Evolutionary conservation across 2,797 vertebrate genomes (phyloP).

Genomic region (Lates japonicus): DNA sequence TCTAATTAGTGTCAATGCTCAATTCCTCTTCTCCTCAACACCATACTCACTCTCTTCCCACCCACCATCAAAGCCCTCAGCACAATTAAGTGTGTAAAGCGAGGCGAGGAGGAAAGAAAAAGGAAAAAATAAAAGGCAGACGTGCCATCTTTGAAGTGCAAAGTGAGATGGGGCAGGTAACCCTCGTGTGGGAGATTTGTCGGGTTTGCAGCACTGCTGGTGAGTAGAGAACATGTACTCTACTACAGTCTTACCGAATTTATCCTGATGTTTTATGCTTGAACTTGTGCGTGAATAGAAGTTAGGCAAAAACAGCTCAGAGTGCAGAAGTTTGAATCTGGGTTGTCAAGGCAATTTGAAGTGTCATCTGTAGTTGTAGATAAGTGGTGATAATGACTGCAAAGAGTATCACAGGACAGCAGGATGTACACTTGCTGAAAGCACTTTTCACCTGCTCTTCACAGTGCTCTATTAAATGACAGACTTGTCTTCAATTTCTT

Average conservation of each 20-base stretch:
- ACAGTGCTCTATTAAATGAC: slow-evolving; percentile 35
- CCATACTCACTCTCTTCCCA: slow-evolving; percentile 65
- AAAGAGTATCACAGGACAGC: slow-evolving; percentile 45
- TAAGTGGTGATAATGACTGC: slow-evolving; percentile 38
- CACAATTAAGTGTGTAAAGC: slow-evolving; percentile 82
- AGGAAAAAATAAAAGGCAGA: slow-evolving; percentile 58
- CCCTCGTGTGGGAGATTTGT: slow-evolving; percentile 65
- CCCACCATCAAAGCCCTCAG: slow-evolving; percentile 82
- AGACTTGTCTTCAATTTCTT: slow-evolving; percentile 7
- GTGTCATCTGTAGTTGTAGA: slow-evolving; percentile 45
- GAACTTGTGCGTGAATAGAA: not conserved
- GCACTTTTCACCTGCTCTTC: not conserved
- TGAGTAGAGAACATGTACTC: slow-evolving; percentile 37
- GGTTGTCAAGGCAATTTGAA: slow-evolving; percentile 15
- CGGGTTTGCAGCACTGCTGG: slow-evolving; percentile 54
- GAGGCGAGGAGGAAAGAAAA: slow-evolving; percentile 52
- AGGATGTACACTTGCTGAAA: slow-evolving; percentile 29
- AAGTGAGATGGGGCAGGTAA: slow-evolving; percentile 73
- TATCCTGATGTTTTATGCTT: slow-evolving; percentile 31
- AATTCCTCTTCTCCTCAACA: slow-evolving; percentile 71
- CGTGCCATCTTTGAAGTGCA: slow-evolving; percentile 83
- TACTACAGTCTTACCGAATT: slow-evolving; percentile 12
- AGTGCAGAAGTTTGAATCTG: not conserved
- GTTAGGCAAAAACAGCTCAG: not conserved
- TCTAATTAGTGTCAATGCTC: slow-evolving; percentile 82